These are phyloP conservation scores for Ptilorrhoa leucosticta DNA, from an alignment of 2,113 vertebrate genomes.

Conservation along the genomic window DNA sequence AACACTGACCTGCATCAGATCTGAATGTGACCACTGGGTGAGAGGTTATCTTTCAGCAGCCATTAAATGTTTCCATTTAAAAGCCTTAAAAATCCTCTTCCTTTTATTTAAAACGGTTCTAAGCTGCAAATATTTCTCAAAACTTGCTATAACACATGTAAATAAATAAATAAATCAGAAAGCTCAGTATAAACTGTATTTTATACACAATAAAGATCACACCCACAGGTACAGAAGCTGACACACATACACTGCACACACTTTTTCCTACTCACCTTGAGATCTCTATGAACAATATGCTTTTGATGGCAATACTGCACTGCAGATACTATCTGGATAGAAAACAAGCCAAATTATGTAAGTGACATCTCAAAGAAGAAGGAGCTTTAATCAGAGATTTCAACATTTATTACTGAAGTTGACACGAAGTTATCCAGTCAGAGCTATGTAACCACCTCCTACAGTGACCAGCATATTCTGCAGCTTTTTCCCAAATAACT, in stretches of 20 bases:
- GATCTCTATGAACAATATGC: slow-evolving; percentile 96
- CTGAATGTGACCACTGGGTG: not conserved
- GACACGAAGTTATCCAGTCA: not conserved
- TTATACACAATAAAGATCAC: not conserved
- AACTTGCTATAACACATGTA: not conserved
- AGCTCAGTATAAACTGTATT: not conserved
- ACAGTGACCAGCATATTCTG: not conserved
- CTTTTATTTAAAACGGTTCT: not conserved
- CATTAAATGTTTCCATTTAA: not conserved
- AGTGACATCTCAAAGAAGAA: slow-evolving; percentile 2
- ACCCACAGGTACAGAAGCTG: not conserved
- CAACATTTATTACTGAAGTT: not conserved
- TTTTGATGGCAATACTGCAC: slow-evolving; percentile 99
- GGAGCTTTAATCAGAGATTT: not conserved
- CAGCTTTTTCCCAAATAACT: too few species aligned
- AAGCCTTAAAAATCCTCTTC: not conserved
- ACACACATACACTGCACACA: not conserved
- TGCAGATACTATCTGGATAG: slow-evolving; percentile 92
- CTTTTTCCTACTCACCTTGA: slow-evolving; percentile 84
- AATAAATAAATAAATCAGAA: not conserved
- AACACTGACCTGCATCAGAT: not conserved
- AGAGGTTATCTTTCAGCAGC: not conserved
- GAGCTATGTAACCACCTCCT: not conserved
- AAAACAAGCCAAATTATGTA: slow-evolving; percentile 42
- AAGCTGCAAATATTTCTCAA: not conserved